Conservation (phyloP, 2,888 invertebrate genomes). For the Icerya purchasi region DNA sequence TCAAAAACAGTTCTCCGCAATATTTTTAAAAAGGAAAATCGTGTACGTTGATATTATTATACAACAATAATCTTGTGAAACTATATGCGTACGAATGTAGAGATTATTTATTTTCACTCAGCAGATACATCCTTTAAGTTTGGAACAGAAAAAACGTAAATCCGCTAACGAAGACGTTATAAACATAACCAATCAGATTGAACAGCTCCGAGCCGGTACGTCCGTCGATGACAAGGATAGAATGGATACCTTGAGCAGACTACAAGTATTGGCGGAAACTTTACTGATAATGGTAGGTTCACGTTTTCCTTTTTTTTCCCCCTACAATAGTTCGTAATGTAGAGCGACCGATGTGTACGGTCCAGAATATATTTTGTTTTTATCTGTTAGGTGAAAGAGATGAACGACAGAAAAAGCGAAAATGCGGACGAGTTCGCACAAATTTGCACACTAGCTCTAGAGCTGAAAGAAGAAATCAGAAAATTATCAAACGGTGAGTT, state of each 20-base stretch:
- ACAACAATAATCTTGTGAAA: no score
- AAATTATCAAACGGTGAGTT: constrained; percentile 6
- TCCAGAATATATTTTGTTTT: no score
- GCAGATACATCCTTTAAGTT: not conserved
- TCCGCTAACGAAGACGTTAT: constrained; percentile 11
- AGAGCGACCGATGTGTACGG: not conserved
- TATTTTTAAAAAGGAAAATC: no score
- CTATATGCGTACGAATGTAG: no score
- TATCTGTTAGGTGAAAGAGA: constrained; percentile 1
- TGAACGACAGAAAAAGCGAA: constrained; percentile 8
- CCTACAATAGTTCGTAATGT: not conserved
- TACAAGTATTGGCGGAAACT: constrained; percentile 7
- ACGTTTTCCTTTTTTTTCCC: not conserved
- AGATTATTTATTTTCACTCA: no score
- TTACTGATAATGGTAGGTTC: constrained; percentile 8
- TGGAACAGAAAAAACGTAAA: not conserved
- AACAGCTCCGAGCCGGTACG: constrained; percentile 8
- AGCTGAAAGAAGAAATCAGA: constrained; percentile 9
- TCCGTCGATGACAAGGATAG: constrained; percentile 10
- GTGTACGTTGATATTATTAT: no score
- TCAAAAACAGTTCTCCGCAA: no score
- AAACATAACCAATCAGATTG: constrained; percentile 12
- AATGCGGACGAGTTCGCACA: constrained; percentile 7
- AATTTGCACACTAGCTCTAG: constrained; percentile 6
- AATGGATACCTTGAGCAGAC: constrained; percentile 8